Base-by-base conservation (phyloP, 92 coral and sea anemone genomes). In the Epizoanthus stellaris region DNA sequence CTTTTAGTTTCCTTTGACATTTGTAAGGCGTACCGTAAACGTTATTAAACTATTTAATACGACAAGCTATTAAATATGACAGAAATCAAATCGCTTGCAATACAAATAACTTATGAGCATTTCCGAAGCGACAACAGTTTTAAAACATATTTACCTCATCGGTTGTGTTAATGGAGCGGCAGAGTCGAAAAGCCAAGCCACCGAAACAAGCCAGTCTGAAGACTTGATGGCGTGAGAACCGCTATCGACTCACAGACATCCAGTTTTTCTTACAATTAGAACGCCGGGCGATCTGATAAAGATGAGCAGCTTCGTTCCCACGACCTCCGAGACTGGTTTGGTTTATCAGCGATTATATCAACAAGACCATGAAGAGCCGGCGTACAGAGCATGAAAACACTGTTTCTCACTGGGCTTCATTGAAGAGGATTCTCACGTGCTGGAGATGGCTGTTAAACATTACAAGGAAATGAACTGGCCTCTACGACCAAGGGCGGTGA, bases 141-240 rank as follows among this genome's bases (percentile, higher is more conserved):
- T 19, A 72, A 72, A 47, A 19, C 60, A 68, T n/a, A 68, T 68
- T 17, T 72, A 72, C 77, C 77, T 72, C 77, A 72, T 72, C 60
- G 12, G 47, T 19, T 4, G 59, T 72, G 0, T n/a, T 47, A 49
- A 72, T 9, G 36, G 77, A 72, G 16, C 59, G 59, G 58, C 58
- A 72, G 21, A 19, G 77, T 9, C 38, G 77, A 9, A 14, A 12
- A n/a, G n/a, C 3, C 47, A 72, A 20, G 21, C 30, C 6, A 19
- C 77, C n/a, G 23, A 72, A 72, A 21, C 77, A 72, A 42, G 77
- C 77, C 77, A 72, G 77, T 72, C 23, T 72, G 58, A n/a, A 72
- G 59, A 17, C 52, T 25, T 13, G 73, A 36, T 25, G 73, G 42
- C 49, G 34, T 11, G 70, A 11, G 23, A 66, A 52, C 2, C 56